phyloP scores from a whole-genome alignment of 2,797 vertebrate species.

The Crypturellus tataupa region DNA sequence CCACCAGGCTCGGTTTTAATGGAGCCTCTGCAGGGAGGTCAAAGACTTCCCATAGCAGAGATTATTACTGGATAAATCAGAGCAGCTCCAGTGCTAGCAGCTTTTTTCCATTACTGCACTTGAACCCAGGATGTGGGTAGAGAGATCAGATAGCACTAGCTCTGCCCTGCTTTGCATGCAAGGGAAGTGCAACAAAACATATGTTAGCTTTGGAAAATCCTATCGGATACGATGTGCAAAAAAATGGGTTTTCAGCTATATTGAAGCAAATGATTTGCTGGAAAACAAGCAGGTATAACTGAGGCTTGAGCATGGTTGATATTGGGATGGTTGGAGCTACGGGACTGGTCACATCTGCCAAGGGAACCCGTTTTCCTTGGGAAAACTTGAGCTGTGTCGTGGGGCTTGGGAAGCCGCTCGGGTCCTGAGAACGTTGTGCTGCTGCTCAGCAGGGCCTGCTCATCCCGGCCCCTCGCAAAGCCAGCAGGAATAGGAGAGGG shows the following conservation, averaged over 20 bases:
- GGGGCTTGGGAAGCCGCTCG: background rate
- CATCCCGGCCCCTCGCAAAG: background rate
- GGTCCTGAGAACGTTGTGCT: background rate
- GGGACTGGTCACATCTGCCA: background rate
- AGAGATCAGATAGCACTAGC: background rate
- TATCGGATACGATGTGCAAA: accelerated
- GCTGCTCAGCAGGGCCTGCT: background rate
- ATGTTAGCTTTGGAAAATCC: background rate
- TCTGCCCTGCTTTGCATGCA: background rate
- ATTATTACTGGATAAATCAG: background rate
- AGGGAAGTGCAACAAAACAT: background rate
- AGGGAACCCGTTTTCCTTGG: slow-evolving; percentile 6
- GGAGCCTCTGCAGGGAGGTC: background rate
- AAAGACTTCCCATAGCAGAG: background rate
- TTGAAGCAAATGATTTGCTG: background rate
- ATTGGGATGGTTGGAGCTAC: background rate
- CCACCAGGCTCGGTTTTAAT: background rate
- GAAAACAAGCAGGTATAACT: background rate
- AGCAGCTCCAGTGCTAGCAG: background rate
- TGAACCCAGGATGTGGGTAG: background rate
- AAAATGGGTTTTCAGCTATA: background rate
- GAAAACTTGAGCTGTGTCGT: background rate
- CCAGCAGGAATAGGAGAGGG: background rate
- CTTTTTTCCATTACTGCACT: background rate
- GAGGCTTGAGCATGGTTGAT: background rate